Conservation (phyloP, 2,797 vertebrate species). For the Mus spretus region DNA sequence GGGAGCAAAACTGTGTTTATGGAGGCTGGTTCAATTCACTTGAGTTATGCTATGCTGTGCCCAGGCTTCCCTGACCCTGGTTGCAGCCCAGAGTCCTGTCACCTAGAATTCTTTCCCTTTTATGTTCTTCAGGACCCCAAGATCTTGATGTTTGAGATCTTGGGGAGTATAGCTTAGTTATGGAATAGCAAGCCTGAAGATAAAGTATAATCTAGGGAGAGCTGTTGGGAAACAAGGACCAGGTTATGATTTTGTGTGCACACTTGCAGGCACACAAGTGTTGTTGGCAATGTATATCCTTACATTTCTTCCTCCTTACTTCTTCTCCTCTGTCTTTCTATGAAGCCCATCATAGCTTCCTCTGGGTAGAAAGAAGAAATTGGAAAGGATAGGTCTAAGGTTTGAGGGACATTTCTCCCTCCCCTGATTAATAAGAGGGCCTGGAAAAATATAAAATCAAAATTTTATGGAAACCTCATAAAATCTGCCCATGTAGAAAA, state of each 20-base stretch:
- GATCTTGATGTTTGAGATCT: background rate
- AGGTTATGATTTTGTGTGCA: rapidly evolving
- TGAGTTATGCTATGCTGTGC: rapidly evolving
- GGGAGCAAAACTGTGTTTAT: background rate
- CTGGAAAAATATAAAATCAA: conserved; percentile 87
- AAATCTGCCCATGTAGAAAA: conserved; percentile 87
- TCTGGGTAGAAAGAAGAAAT: conserved; percentile 85
- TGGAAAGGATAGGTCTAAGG: conserved; percentile 80
- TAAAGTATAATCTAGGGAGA: conserved; percentile 51
- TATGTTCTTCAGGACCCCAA: background rate
- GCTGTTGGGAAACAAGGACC: conserved; percentile 52
- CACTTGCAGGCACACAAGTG: background rate
- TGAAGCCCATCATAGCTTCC: conserved; percentile 79
- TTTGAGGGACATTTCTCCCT: conserved; percentile 84
- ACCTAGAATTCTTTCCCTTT: background rate
- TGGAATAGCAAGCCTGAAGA: background rate
- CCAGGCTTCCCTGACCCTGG: background rate
- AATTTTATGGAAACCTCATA: conserved; percentile 86
- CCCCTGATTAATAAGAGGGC: conserved; percentile 84
- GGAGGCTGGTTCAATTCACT: background rate
- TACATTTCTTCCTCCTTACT: background rate
- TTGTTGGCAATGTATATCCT: background rate
- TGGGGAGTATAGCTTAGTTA: background rate
- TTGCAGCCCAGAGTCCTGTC: rapidly evolving
- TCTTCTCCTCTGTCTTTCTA: conserved; percentile 70